phyloP scores from a whole-genome alignment of 2,113 vertebrate species.

The Triplophysa dalaica region DNA sequence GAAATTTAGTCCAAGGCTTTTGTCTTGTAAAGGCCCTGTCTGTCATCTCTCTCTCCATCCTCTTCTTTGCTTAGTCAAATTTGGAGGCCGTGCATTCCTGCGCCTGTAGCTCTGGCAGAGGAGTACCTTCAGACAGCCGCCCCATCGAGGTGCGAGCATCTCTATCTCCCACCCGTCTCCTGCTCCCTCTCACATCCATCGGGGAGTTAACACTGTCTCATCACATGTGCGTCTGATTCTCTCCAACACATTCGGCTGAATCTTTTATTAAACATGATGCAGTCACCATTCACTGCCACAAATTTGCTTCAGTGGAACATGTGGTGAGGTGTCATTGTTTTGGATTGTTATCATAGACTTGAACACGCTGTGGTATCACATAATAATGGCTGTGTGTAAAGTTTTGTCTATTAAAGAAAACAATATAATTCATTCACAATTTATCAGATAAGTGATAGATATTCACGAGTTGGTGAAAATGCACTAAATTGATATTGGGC shows the following conservation, averaged over 20 bases:
- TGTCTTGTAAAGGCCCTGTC: neutral
- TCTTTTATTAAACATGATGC: conserved; percentile 18
- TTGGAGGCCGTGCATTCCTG: conserved; percentile 19
- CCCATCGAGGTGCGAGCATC: conserved; percentile 47
- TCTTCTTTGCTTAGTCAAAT: conserved; percentile 34
- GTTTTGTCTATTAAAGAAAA: no score
- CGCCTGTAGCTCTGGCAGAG: conserved; percentile 52
- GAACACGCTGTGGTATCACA: neutral
- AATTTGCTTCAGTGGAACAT: conserved; percentile 1
- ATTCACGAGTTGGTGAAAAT: no score
- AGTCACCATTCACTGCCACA: conserved; percentile 4
- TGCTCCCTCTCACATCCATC: neutral
- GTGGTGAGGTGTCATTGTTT: neutral
- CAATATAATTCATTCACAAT: no score
- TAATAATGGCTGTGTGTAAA: neutral
- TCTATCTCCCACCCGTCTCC: conserved; percentile 34
- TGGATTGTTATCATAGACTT: neutral
- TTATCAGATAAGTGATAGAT: no score
- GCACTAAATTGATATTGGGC: no score
- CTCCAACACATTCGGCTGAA: conserved; percentile 2
- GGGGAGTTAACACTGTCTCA: conserved; percentile 44
- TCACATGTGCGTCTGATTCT: conserved; percentile 18
- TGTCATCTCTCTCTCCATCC: neutral
- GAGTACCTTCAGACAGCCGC: conserved; percentile 45
- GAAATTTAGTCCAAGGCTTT: conserved; percentile 28